Conservation (phyloP, 1,140 invertebrate species). For the Pseudomyrmex sp. region DNA sequence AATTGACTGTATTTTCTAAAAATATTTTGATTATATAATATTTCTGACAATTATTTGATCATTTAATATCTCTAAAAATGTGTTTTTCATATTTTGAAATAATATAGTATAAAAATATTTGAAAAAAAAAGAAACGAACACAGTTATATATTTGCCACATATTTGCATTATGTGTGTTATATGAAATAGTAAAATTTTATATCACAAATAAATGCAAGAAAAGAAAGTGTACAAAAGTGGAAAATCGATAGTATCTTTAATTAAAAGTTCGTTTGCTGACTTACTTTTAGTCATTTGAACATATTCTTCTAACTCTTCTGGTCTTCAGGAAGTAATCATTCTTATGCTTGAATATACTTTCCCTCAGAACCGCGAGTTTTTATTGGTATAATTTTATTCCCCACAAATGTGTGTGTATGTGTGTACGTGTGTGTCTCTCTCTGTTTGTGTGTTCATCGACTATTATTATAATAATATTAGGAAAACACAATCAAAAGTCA, state of each 20-base stretch:
- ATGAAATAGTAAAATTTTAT: background rate
- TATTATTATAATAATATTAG: conserved; percentile 46
- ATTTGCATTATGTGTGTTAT: background rate
- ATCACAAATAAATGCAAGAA: background rate
- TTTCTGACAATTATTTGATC: background rate
- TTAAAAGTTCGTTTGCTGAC: conserved; percentile 34
- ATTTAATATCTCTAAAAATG: background rate
- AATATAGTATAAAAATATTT: background rate
- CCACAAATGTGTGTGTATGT: background rate
- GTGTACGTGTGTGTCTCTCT: too few species aligned
- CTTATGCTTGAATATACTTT: conserved; percentile 50
- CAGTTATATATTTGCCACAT: background rate
- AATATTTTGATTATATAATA: background rate
- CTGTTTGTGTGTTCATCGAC: conserved; percentile 4
- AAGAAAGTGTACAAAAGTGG: background rate
- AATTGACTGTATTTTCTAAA: too few species aligned
- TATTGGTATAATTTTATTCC: conserved; percentile 36
- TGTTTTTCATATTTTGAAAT: background rate
- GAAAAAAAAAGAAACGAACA: background rate
- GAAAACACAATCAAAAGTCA: background rate
- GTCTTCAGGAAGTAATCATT: conserved; percentile 45
- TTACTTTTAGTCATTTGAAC: conserved; percentile 25
- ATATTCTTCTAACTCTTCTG: conserved; percentile 6
- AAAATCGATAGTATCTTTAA: conserved; percentile 20
- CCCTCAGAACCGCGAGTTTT: conserved; percentile 39